These are phyloP conservation scores for Caiman crocodilus DNA, from an alignment of 2,797 vertebrate species.

Conservation along the genomic window DNA sequence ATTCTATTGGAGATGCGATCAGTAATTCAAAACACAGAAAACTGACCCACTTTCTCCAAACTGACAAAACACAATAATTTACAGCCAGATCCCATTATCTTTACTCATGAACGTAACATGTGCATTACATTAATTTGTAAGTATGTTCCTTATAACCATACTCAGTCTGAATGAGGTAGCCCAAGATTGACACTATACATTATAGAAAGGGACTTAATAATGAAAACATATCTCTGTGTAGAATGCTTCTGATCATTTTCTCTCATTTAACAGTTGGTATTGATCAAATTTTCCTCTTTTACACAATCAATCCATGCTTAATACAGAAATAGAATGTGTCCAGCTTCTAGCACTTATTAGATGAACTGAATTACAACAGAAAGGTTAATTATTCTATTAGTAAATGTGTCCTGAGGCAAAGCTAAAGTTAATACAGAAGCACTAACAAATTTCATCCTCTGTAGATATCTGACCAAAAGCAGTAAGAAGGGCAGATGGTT, in stretches of 20 bases:
- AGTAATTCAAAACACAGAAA: no score
- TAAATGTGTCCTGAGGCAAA: conserved; percentile 73
- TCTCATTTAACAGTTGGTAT: conserved; percentile 39
- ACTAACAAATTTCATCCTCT: conserved; percentile 64
- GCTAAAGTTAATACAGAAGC: conserved; percentile 70
- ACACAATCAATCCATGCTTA: conserved; percentile 41
- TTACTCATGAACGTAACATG: no score
- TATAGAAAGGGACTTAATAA: no score
- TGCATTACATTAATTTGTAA: no score
- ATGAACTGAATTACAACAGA: conserved; percentile 68
- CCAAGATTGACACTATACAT: no score
- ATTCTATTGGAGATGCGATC: no score
- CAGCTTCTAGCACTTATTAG: conserved; percentile 36
- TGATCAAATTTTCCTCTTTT: conserved; percentile 41
- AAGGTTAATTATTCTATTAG: conserved; percentile 73
- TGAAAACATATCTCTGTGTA: no score
- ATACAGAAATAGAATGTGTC: conserved; percentile 66
- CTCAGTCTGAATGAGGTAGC: no score
- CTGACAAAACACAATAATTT: no score
- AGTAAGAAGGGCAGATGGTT: conserved; percentile 68
- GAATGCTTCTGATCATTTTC: not conserved
- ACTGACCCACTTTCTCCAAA: no score
- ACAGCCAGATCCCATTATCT: no score
- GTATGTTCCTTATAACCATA: no score
- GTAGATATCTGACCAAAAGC: conserved; percentile 62